Conservation (phyloP, 2,113 vertebrate genomes). For the Phrynocephalus versicolor region DNA sequence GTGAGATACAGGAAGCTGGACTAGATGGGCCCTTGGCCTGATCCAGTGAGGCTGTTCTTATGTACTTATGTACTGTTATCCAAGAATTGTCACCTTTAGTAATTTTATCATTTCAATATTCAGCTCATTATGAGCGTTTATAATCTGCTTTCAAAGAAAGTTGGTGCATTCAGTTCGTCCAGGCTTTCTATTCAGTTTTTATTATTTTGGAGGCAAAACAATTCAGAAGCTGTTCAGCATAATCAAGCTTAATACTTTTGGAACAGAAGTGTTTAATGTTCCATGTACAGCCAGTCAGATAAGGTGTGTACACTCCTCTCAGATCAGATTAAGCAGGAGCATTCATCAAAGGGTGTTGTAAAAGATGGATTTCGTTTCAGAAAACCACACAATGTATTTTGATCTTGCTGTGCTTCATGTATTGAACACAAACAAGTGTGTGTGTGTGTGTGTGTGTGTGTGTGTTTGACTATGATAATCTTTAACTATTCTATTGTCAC, state of each 20-base stretch:
- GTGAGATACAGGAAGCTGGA: too few relatives aligned
- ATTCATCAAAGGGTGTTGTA: background rate
- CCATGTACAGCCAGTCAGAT: background rate
- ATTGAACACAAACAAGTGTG: too few relatives aligned
- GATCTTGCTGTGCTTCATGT: background rate
- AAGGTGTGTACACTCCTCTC: background rate
- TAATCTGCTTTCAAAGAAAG: background rate
- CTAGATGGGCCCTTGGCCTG: too few relatives aligned
- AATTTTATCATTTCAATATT: background rate
- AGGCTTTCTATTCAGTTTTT: background rate
- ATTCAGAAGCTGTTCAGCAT: background rate
- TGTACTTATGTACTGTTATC: too few relatives aligned
- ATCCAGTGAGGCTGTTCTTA: too few relatives aligned
- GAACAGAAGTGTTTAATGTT: background rate
- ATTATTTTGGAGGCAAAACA: background rate
- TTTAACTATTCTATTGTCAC: too few relatives aligned
- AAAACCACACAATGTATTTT: background rate
- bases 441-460: too few relatives aligned
- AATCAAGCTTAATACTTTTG: background rate
- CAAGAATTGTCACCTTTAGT: background rate
- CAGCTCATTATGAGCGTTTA: background rate
- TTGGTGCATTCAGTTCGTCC: background rate
- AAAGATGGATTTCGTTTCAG: background rate
- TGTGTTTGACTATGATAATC: too few relatives aligned
- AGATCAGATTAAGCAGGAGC: background rate